Evolutionary conservation across 2,888 invertebrate species (phyloP).

Genomic region (Scelioninae gen. 2): DNA sequence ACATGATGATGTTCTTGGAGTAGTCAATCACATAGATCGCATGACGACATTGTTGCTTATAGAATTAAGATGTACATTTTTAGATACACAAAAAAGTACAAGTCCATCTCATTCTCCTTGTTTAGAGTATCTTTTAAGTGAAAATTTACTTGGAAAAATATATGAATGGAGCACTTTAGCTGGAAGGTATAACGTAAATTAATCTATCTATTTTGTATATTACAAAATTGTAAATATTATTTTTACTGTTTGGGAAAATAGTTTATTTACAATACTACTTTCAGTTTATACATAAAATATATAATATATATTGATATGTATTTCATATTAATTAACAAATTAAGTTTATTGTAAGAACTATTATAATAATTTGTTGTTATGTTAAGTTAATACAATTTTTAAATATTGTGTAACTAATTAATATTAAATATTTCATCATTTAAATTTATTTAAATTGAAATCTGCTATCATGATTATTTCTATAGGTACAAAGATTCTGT

Average conservation of each 20-base stretch:
- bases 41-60: slow-evolving; percentile 89
- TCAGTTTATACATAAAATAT: too few relatives aligned
- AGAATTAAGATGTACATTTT: slow-evolving; percentile 81
- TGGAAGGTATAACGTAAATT: slow-evolving; percentile 85
- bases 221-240: too few relatives aligned
- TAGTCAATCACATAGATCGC: slow-evolving; percentile 94
- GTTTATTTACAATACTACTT: too few relatives aligned
- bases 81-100: slow-evolving; percentile 64
- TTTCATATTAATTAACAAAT: too few relatives aligned
- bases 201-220: too few relatives aligned
- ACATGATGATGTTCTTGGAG: slow-evolving; percentile 92
- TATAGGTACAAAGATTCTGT: slow-evolving; percentile 87
- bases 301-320: too few relatives aligned
- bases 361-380: not conserved
- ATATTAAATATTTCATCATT: not conserved
- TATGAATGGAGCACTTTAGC: slow-evolving; percentile 90
- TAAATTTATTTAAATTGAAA: not conserved
- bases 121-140: slow-evolving; percentile 88
- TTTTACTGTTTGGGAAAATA: too few relatives aligned
- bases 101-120: slow-evolving; percentile 81
- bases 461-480: not conserved
- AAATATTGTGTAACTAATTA: too few relatives aligned
- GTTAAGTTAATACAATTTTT: too few relatives aligned
- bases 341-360: too few relatives aligned
- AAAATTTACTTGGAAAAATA: slow-evolving; percentile 90